Evolutionary conservation across 2,113 vertebrate species (phyloP), one percentile per base, ranked within the genome.

Genomic region (Phyllostomus hastatus): DNA sequence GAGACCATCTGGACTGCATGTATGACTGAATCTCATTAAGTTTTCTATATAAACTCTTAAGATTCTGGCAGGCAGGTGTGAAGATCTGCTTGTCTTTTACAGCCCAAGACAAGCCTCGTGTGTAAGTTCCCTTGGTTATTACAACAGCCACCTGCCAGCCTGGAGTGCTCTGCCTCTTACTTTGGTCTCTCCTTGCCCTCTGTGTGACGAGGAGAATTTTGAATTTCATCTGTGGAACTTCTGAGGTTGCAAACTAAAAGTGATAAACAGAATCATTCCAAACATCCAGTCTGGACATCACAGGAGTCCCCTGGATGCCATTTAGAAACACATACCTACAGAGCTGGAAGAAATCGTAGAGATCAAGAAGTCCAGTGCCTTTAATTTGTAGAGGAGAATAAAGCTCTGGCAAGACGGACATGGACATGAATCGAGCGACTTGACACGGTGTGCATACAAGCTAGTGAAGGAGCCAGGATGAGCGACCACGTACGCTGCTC

Each of bases 191-290:
- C 38, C 57, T 33, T 33, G 57, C 80, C 38, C 38, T 46, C 41
- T 83, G 38, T 64, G 52, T 28, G 57, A 10, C 0, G 1, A 3
- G 11, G n/a, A 1, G 0, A 33, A 3, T 83, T 83, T 22, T 83
- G 31, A 83, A 83, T 46, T 61, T 64, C 57, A 43, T 17, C 35
- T 28, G 20, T 28, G 57, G 38, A 82, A 33, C 38, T 59, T 38
- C 54, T 33, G 26, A 43, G 26, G 80, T 82, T 31, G 54, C 10
- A 43, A 61, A 82, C 38, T 41, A 33, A 83, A 43, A 33, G 15
- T 20, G 10, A 67, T 67, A 6, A 80, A 72, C 10, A 93, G 38
- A 90, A n/a, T 3, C 31, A 70, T 66, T 75, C 16, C 24, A 57
- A 33, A 87, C 2, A 16, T 75, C 16, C 59, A 1, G 10, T 20